A percentile compares a stretch with the other conserved stretches of the same genome.
These are phyloP conservation scores for Hydropsyche tenuis DNA, from an alignment of 1,140 invertebrate genomes.

Conservation along the genomic window DNA sequence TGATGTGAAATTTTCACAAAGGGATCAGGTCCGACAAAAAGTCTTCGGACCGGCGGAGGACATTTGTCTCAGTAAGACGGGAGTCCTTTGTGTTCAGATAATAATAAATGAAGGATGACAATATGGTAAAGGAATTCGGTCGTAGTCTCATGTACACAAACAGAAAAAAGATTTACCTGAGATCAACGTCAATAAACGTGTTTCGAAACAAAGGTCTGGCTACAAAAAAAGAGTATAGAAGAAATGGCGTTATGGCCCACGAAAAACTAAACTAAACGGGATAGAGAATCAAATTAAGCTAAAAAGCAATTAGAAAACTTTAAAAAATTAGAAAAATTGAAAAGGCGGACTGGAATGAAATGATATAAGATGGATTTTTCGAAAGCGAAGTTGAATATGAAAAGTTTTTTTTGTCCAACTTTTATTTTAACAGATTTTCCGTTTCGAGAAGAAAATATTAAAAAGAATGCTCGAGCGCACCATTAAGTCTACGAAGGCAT, in stretches of 20 bases:
- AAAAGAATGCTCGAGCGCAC: conserved; percentile 13
- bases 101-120: conserved; percentile 6
- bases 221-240: too few relatives aligned
- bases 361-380: too few relatives aligned
- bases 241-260: too few relatives aligned
- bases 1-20: background rate
- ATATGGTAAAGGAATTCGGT: background rate
- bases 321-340: too few relatives aligned
- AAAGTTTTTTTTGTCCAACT: conserved; percentile 15
- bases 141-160: background rate
- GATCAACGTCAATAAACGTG: background rate
- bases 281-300: too few relatives aligned
- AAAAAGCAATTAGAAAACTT: too few relatives aligned
- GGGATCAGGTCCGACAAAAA: background rate
- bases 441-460: conserved; percentile 5
- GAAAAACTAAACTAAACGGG: too few relatives aligned
- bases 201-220: too few relatives aligned
- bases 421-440: conserved; percentile 25
- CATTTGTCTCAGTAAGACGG: background rate
- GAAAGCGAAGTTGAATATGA: background rate
- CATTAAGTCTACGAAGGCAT: conserved; percentile 19
- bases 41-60: background rate
- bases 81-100: background rate
- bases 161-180: background rate
- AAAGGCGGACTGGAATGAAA: too few relatives aligned